Evolutionary conservation across 2,797 vertebrate genomes (phyloP).

Genomic region (Enteromius unitaeniatus): DNA sequence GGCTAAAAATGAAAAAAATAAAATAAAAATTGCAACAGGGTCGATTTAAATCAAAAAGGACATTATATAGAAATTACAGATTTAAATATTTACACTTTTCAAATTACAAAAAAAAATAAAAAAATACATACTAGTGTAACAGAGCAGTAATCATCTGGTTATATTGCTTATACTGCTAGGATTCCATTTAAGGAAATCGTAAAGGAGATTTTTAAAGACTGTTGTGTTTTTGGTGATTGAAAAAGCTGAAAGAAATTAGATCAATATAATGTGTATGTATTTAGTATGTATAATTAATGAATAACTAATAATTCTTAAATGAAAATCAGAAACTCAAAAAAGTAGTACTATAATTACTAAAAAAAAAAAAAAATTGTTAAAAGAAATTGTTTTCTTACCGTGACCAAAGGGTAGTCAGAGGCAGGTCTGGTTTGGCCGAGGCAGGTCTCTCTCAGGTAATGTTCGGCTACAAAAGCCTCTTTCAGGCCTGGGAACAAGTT

Average conservation of each 20-base stretch:
- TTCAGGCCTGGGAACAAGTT: constrained; percentile 96
- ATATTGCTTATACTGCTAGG: background rate
- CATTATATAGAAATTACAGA: background rate
- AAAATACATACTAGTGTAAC: background rate
- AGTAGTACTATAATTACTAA: no score
- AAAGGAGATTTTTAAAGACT: background rate
- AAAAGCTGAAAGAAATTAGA: background rate
- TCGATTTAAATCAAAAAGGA: background rate
- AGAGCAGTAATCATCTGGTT: no score
- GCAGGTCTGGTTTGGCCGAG: constrained; percentile 83
- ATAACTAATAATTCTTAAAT: no score
- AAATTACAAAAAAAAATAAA: background rate
- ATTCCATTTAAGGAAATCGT: background rate
- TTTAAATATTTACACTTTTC: background rate
- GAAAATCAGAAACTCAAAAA: no score
- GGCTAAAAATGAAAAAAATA: constrained; percentile 73
- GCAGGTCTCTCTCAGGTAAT: constrained; percentile 86
- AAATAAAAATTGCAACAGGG: background rate
- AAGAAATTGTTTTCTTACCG: constrained; percentile 76
- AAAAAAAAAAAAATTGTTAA: no score
- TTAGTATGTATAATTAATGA: no score
- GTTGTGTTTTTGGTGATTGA: background rate
- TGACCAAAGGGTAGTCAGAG: constrained; percentile 91
- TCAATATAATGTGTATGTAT: no score
- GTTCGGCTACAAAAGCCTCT: constrained; percentile 93